Evolutionary conservation across 92 coral and sea anemone species (phyloP), one percentile per base, ranked within the genome.

Genomic region (Actinernus sp.): DNA sequence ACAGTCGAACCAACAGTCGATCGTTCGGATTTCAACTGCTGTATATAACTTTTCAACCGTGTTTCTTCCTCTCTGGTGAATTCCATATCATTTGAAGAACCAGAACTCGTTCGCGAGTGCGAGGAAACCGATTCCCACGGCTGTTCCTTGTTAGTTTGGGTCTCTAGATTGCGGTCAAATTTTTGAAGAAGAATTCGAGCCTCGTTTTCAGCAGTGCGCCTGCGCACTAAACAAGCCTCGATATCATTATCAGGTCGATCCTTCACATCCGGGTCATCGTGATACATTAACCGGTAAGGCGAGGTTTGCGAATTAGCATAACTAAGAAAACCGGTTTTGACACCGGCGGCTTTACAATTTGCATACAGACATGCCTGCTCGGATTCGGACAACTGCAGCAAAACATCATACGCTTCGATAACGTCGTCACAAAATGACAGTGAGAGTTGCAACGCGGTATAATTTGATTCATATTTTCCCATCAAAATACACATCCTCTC

Each of bases 41-140:
- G 88, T 48, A 94, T 83, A 52, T 94, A 88, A 55, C 91, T 92
- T 56, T 83, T 75, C 26, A 94, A 85, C 58, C 97, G 61, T 0
- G 90, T 84, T 26, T 82, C 97, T 46, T 94, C 98, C 36, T 94
- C 98, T 8, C 89, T 85, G 17, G 91, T 87, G 58, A 94, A 94
- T 48, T 94, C 98, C 77, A 94, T 77, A 68, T 88, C 91, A 19
- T 97, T 92, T 9, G 98, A 94, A 7, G 87, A 97, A 6, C 97
- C 89, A 2, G 97, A 94, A 53, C 98, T 94, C 21, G 98, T 94
- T 58, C 98, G 76, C 52, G 97, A 85, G 27, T 82, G 78, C 16
- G 97, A 90, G 12, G 98, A 90, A 5, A 87, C 89, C 11, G 96
- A 92, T 11, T 94, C 97, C 97, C 98, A 90, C 1, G 98, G 98